Conservation (phyloP, 1,140 invertebrate species). For the Meloidogyne exigua region DNA sequence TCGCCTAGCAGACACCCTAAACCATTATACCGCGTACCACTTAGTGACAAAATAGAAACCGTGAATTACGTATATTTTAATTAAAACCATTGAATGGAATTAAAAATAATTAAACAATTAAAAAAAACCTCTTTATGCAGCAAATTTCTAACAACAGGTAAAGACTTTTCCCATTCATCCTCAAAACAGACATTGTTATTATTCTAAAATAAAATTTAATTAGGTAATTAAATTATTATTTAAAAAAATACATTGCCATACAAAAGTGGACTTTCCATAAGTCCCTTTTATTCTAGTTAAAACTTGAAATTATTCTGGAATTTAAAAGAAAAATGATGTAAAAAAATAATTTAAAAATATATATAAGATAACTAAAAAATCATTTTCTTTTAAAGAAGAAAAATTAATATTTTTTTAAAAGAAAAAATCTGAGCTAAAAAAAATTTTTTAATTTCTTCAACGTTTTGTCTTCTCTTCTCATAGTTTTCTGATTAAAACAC, state of each 20-base stretch:
- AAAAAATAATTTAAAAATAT: background rate
- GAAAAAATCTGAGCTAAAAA: background rate
- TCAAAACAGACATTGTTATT: slow-evolving; percentile 37
- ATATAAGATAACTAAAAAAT: background rate
- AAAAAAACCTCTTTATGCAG: slow-evolving; percentile 24
- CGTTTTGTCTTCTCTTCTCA: background rate
- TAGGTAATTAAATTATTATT: background rate
- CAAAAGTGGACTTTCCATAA: background rate
- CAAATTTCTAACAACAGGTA: slow-evolving; percentile 39
- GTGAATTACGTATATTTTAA: too few relatives aligned
- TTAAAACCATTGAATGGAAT: too few relatives aligned
- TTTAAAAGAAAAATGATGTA: background rate
- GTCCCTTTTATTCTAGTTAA: background rate
- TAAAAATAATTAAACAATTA: background rate
- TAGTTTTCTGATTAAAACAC: background rate
- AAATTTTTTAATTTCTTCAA: background rate
- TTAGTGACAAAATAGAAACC: too few relatives aligned
- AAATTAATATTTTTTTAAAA: too few relatives aligned
- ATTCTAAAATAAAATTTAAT: slow-evolving; percentile 30
- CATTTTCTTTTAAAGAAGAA: too few relatives aligned
- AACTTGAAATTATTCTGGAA: background rate
- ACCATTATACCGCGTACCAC: too few relatives aligned
- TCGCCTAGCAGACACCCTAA: too few relatives aligned
- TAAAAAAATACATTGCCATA: background rate
- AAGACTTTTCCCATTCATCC: slow-evolving; percentile 35